phyloP scores from a whole-genome alignment of 2,797 vertebrate genomes.

The Sebastes cheni region DNA sequence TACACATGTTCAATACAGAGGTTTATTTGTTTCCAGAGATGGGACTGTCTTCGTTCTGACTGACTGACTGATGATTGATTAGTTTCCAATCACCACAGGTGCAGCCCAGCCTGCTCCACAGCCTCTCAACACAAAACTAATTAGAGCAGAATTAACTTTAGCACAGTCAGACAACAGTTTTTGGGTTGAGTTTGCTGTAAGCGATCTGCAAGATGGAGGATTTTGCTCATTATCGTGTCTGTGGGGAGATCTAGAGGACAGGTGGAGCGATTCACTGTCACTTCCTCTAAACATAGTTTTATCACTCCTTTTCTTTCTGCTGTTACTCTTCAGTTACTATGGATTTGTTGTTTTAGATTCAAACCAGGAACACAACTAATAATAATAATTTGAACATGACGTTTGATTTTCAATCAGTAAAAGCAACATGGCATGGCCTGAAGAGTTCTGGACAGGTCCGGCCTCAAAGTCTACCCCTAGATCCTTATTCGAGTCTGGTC shows the following conservation, averaged over 20 bases:
- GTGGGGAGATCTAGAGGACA: slow-evolving; percentile 53
- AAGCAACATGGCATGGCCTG: background rate
- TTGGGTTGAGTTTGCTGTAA: slow-evolving; percentile 43
- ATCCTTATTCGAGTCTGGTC: too few species aligned
- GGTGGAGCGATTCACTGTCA: slow-evolving; percentile 55
- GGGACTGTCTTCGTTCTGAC: background rate
- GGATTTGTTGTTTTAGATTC: background rate
- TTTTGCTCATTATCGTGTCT: slow-evolving; percentile 63
- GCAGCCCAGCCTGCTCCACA: background rate
- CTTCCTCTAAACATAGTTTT: slow-evolving; percentile 40
- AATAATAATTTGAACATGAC: background rate
- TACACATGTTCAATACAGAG: background rate
- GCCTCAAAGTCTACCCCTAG: background rate
- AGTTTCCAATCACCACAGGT: slow-evolving; percentile 27
- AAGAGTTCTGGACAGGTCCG: background rate
- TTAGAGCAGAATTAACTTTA: slow-evolving; percentile 60
- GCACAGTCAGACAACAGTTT: slow-evolving; percentile 48
- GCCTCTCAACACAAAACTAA: slow-evolving; percentile 41
- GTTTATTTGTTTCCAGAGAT: background rate
- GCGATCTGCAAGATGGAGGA: slow-evolving; percentile 60
- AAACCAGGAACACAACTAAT: background rate
- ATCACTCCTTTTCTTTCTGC: slow-evolving; percentile 5
- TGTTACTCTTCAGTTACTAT: slow-evolving; percentile 16
- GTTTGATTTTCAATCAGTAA: background rate
- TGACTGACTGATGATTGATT: slow-evolving; percentile 26